A percentile compares a stretch with the other conserved stretches of the same genome.
Conservation (phyloP, 1,140 invertebrate species). For the Camponotus floridanus region DNA sequence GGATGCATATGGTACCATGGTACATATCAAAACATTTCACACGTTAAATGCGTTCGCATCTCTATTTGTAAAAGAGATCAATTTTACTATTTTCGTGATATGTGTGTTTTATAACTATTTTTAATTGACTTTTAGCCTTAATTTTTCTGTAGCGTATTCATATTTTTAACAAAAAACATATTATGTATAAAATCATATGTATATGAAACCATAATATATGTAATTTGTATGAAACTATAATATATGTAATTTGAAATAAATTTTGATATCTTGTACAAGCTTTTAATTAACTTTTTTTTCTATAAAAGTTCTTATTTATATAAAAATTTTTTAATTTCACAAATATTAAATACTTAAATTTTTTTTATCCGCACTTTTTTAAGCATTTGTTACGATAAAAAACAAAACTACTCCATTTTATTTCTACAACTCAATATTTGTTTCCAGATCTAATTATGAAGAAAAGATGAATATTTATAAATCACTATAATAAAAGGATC, state of each 20-base stretch:
- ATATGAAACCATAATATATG: not conserved
- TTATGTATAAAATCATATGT: not conserved
- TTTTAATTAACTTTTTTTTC: too few species aligned
- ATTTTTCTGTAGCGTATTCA: not conserved
- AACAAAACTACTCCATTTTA: not conserved
- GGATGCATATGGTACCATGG: slow-evolving; percentile 39
- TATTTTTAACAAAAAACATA: too few species aligned
- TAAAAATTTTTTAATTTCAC: too few species aligned
- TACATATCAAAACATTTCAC: slow-evolving; percentile 42
- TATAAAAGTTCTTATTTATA: too few species aligned
- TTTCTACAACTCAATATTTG: not conserved
- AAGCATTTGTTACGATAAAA: not conserved
- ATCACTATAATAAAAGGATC: not conserved
- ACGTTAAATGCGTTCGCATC: slow-evolving; percentile 3
- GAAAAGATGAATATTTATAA: too few species aligned
- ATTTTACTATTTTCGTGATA: not conserved
- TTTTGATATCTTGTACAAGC: not conserved
- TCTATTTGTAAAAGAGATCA: not conserved
- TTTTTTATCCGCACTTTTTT: too few species aligned
- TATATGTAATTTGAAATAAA: not conserved
- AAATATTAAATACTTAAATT: too few species aligned
- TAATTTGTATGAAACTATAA: not conserved
- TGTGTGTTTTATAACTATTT: not conserved
- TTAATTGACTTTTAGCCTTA: not conserved
- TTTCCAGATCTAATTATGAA: not conserved